Evolutionary conservation across 2,888 invertebrate species (phyloP).

Genomic region (Pilophorus perplexus): DNA sequence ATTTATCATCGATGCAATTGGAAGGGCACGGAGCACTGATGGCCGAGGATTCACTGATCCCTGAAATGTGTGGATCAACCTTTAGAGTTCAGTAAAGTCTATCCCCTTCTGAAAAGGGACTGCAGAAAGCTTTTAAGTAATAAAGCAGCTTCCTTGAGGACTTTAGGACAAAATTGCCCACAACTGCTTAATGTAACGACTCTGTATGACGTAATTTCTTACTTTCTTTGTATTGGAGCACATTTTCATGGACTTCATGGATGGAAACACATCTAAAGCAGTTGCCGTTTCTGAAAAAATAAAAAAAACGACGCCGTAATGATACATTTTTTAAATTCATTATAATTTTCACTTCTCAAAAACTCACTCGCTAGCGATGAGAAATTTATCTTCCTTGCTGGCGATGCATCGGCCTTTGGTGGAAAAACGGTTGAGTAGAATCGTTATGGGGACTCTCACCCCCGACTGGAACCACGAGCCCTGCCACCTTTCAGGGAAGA

Average conservation of each 20-base stretch:
- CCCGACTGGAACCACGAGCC: conserved; percentile 90
- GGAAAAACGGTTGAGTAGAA: conserved; percentile 76
- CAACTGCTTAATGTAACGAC: too few species aligned
- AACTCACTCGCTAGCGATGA: conserved; percentile 85
- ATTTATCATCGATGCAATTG: too few species aligned
- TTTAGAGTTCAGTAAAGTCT: too few species aligned
- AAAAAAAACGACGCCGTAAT: too few species aligned
- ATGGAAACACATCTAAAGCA: conserved; percentile 94
- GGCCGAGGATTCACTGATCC: too few species aligned
- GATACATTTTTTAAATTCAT: not conserved
- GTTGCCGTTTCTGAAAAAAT: conserved; percentile 69
- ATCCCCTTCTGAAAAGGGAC: too few species aligned
- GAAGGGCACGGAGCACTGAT: too few species aligned
- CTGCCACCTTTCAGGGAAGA: conserved; percentile 80
- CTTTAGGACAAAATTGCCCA: too few species aligned
- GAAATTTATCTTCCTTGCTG: conserved; percentile 82
- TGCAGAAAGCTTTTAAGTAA: too few species aligned
- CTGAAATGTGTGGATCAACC: too few species aligned
- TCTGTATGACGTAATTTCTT: conserved; percentile 59
- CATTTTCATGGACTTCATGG: conserved; percentile 91
- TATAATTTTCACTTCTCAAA: conserved; percentile 22
- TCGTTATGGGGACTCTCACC: conserved; percentile 78
- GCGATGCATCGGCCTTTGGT: conserved; percentile 82
- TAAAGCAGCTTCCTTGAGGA: too few species aligned
- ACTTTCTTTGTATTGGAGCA: conserved; percentile 97